phyloP scores from a whole-genome alignment of 2,888 invertebrate species.

The Nezara viridula region DNA sequence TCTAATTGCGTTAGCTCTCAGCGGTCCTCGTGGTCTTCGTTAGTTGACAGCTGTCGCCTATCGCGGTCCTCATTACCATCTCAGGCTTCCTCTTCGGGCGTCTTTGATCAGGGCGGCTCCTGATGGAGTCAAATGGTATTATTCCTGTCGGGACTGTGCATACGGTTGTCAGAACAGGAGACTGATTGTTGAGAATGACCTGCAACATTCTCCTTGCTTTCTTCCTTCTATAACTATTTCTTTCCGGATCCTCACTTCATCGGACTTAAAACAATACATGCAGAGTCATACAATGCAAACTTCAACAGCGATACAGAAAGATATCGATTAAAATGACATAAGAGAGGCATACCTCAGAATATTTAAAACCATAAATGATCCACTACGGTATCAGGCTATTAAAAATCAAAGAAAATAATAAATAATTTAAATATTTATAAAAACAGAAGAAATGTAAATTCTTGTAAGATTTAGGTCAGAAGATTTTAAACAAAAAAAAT shows the following conservation, averaged over 20 bases:
- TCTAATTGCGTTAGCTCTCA: slow-evolving; percentile 15
- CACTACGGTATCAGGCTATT: too few species aligned
- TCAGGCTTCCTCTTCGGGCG: neutral
- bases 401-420: too few species aligned
- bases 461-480: too few species aligned
- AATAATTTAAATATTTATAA: too few species aligned
- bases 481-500: too few species aligned
- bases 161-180: slow-evolving; percentile 9
- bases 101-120: slow-evolving; percentile 17
- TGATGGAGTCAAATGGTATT: neutral
- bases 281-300: neutral
- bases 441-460: too few species aligned
- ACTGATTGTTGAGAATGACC: neutral
- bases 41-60: neutral
- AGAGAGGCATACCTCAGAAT: too few species aligned
- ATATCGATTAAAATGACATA: too few species aligned
- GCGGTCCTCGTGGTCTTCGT: neutral
- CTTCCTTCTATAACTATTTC: neutral
- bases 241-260: neutral
- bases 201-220: neutral
- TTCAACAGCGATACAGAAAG: too few species aligned
- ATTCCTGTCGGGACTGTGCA: neutral
- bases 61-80: neutral
- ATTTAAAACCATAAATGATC: too few species aligned
- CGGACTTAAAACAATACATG: neutral